Evolutionary conservation across 2,888 invertebrate species (phyloP).

Genomic region (Nyleta sp.): DNA sequence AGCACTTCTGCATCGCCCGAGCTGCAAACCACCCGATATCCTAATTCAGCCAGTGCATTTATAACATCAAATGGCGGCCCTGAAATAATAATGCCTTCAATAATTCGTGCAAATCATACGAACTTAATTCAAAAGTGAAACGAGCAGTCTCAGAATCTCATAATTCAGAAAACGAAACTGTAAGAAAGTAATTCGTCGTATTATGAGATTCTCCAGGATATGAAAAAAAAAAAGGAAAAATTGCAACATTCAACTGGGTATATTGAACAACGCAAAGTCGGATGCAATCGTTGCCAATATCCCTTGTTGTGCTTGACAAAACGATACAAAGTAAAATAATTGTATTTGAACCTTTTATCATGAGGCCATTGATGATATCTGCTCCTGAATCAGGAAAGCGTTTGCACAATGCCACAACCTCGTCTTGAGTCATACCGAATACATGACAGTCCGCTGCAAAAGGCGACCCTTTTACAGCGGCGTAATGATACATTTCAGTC

Average conservation of each 20-base stretch:
- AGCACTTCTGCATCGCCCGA: constrained; percentile 92
- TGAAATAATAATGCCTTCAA: constrained; percentile 71
- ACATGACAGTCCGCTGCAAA: constrained; percentile 89
- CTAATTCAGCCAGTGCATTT: constrained; percentile 89
- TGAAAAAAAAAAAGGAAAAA: too few relatives aligned
- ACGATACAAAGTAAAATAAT: constrained; percentile 4
- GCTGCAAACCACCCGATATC: constrained; percentile 90
- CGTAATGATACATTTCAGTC: constrained; percentile 86
- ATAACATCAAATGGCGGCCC: constrained; percentile 87
- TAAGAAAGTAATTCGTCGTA: too few relatives aligned
- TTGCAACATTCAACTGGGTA: too few relatives aligned
- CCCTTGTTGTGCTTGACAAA: too few relatives aligned
- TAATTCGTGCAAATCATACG: too few relatives aligned
- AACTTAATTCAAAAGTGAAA: too few relatives aligned
- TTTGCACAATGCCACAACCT: constrained; percentile 87
- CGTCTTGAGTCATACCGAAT: constrained; percentile 89
- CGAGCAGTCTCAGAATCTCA: too few relatives aligned
- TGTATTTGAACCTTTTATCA: constrained; percentile 84
- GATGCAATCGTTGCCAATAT: too few relatives aligned
- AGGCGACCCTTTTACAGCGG: constrained; percentile 91
- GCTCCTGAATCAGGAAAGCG: constrained; percentile 87
- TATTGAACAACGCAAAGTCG: too few relatives aligned
- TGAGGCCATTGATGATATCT: constrained; percentile 88
- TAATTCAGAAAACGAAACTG: too few relatives aligned
- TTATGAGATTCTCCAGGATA: too few relatives aligned